These are phyloP conservation scores for Chaetodon trifasciatus DNA, from an alignment of 2,797 vertebrate species.

Conservation along the genomic window DNA sequence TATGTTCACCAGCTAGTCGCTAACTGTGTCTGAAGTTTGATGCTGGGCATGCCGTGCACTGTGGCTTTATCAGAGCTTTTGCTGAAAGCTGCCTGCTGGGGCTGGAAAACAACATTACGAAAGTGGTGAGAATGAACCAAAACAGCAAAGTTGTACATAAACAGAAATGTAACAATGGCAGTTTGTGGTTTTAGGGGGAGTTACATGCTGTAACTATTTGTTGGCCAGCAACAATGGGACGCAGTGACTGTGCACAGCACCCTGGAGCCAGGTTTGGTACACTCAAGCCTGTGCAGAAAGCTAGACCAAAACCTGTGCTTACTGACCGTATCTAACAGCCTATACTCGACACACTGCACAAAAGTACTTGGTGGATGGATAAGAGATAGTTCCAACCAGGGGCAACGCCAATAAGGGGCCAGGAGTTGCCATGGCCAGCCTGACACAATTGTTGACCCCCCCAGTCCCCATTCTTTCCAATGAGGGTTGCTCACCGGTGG, in stretches of 20 bases:
- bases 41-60: not conserved
- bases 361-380: no score
- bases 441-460: no score
- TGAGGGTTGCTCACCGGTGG: not conserved
- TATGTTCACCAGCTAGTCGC: not conserved
- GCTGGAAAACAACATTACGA: not conserved
- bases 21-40: not conserved
- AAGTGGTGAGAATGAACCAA: not conserved
- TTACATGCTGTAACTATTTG: not conserved
- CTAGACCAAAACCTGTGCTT: not conserved
- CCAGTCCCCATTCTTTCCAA: not conserved
- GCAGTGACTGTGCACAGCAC: not conserved
- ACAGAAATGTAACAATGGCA: not conserved
- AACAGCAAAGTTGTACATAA: slow-evolving; percentile 9
- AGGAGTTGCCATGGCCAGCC: no score
- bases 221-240: not conserved
- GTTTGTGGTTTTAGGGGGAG: not conserved
- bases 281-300: not conserved
- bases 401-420: no score
- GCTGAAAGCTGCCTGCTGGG: not conserved
- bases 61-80: not conserved
- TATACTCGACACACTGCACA: no score
- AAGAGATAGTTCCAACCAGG: not conserved
- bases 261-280: not conserved
- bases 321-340: no score